Base-by-base conservation (phyloP, 2,888 invertebrate species). In the Eupithecia subumbrata region DNA sequence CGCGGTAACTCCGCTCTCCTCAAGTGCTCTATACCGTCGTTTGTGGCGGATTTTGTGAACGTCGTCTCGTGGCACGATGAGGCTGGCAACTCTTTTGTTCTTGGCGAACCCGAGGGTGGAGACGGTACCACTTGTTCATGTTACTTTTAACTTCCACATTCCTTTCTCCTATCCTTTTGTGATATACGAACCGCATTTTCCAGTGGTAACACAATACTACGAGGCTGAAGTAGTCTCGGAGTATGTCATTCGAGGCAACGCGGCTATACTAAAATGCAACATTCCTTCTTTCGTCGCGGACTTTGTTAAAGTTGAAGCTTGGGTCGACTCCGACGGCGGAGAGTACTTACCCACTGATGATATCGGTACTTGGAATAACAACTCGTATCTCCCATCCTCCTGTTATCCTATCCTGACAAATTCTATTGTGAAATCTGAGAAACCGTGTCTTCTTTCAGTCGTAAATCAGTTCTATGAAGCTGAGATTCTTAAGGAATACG, bases 231-330 rank as follows among this genome's bases (percentile, higher is more conserved):
- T 97, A 83, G 97, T 98, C 82, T 98, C 98, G 80, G 98, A 98
- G 90, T 98, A 98, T 92, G 98, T 98, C 66, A 98, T 98, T 84
- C 96, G 97, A 83, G 98, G 98, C 72, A 98, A 98, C 89, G 97
- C 97, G 45, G 98, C 98, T 16, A 97, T 98, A 75, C 94, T 98
- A 68, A 98, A 98, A 91, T 98, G 98, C 94, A 98, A 97, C 86
- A 98, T 98, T 85, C 98, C 98, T 43, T 97, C 97, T 80, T 98
- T 98, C 91, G 98, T 98, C 76, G 97, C 97, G 67, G 98, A 98
- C 95, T 98, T 98, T 92, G 97, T 99, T 72, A 96, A 97, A 89
- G 98, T 99, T 72, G 97, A 97, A 89, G 97, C 97, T 80, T 98
- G 98, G 98, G 92, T 96, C 80, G 95, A 95, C 85, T 96, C 96